Evolutionary conservation across 2,113 vertebrate genomes (phyloP).

Genomic region (Kryptolebias marmoratus): DNA sequence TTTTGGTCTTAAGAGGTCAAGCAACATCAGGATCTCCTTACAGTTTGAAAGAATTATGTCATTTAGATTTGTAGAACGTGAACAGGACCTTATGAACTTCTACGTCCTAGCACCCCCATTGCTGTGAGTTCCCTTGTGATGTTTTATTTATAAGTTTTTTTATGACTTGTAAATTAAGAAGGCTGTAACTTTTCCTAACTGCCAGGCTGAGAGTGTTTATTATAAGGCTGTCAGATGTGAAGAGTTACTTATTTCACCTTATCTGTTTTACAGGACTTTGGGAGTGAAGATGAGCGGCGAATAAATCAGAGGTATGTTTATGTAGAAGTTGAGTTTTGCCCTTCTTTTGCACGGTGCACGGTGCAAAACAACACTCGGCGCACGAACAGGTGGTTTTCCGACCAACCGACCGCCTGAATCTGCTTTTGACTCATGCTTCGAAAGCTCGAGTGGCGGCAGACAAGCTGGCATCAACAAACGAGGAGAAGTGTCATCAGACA

Average conservation of each 20-base stretch:
- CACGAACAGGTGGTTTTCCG: constrained; percentile 36
- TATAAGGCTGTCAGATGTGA: constrained; percentile 1
- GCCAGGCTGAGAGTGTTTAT: background rate
- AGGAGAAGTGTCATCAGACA: constrained; percentile 36
- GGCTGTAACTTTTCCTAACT: background rate
- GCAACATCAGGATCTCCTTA: background rate
- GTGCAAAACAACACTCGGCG: background rate
- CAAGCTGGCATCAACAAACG: constrained; percentile 33
- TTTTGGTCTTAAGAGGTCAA: background rate
- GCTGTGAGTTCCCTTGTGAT: background rate
- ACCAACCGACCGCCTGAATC: constrained; percentile 12
- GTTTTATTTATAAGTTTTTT: background rate
- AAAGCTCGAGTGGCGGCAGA: constrained; percentile 40
- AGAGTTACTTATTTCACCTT: constrained; percentile 18
- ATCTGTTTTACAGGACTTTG: constrained; percentile 84
- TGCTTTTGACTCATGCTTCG: constrained; percentile 53
- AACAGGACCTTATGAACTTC: background rate
- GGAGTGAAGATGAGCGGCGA: constrained; percentile 92
- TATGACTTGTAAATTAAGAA: no score
- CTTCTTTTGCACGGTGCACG: constrained; percentile 19
- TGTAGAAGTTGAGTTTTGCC: background rate
- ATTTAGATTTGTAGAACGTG: background rate
- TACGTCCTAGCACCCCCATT: no score
- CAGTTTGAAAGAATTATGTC: background rate
- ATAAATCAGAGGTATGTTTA: constrained; percentile 88